Evolutionary conservation across 2,797 vertebrate genomes (phyloP), one percentile per base, ranked within the genome.

Genomic region (Cetoscarus ocellatus): DNA sequence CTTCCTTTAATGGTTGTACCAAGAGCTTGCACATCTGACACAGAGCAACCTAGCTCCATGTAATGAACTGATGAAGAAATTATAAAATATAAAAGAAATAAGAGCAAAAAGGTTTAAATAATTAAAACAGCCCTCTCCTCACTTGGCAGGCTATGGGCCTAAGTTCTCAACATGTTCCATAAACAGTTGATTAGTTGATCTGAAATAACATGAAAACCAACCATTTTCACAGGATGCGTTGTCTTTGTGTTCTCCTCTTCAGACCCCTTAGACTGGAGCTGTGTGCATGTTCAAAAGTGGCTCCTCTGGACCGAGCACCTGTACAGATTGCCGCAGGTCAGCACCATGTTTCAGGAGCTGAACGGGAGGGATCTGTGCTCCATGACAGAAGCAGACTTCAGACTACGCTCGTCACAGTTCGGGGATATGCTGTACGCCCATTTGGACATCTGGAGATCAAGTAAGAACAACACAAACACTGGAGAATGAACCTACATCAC

Each of bases 381-480:
- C 85, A 94, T 99, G 96, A 95, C 93, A 0, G 97, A 98, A 81
- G 95, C 96, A 36, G 95, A 97, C 88, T 99, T 99, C 90, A 94
- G 94, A 74, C 96, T 97, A 78, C 94, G 95, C 38, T 96, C 96
- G 0, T 93, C 94, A 0, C 80, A 95, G 84, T 96, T 95, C 0
- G 97, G 97, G 0, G 97, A 98, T 34, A 88, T 97, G 56, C 89
- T 99, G 73, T 95, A 97, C 0, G 97, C 97, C 47, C 97, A 99
- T 71, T 94, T 98, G 42, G 97, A 99, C 91, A 98, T 99, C 88
- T 99, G 97, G 97, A 98, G 96, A 83, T 98, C 97, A 77, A 96
- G 97, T 99, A 68, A 53, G 72, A 47, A 66, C 57, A 45, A 42
- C 5, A 35, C 10, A 10, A 18, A 56, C 53, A 13, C 19, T 6